Conservation (phyloP, 2,797 vertebrate species). For the Eremophila alpestris region DNA sequence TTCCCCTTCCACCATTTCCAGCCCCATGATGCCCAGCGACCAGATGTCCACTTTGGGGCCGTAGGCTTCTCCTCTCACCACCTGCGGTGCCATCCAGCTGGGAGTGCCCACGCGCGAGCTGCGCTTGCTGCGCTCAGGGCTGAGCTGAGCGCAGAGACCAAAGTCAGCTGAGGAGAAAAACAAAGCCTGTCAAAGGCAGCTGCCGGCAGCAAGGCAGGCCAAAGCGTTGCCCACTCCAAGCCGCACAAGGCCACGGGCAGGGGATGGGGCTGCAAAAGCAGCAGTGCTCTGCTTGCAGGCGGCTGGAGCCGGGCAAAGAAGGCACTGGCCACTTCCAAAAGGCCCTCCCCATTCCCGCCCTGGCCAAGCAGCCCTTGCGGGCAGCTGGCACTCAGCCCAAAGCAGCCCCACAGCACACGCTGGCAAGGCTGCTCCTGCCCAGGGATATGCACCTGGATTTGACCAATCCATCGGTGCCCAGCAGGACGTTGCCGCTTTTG, state of each 20-base stretch:
- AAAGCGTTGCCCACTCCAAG: neutral
- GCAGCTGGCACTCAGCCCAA: rapidly evolving
- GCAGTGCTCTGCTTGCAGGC: rapidly evolving
- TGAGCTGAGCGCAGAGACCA: neutral
- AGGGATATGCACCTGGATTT: neutral
- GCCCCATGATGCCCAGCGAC: neutral
- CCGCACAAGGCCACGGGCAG: no score
- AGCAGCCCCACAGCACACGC: no score
- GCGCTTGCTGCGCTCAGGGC: neutral
- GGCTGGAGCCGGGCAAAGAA: rapidly evolving
- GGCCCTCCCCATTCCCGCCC: rapidly evolving
- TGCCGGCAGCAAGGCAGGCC: no score
- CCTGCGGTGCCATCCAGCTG: neutral
- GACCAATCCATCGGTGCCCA: neutral
- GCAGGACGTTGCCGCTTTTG: neutral
- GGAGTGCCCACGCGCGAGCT: neutral
- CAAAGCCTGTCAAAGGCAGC: neutral
- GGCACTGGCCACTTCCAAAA: neutral
- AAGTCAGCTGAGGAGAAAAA: neutral
- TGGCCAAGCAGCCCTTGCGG: neutral
- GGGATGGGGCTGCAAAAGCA: neutral
- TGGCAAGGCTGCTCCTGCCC: no score
- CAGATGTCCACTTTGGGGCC: neutral
- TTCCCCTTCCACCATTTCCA: neutral
- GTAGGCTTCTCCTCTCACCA: neutral